Evolutionary conservation across 1,140 invertebrate species (phyloP), one percentile per base, ranked within the genome.

Genomic region (Bombus sylvicola): DNA sequence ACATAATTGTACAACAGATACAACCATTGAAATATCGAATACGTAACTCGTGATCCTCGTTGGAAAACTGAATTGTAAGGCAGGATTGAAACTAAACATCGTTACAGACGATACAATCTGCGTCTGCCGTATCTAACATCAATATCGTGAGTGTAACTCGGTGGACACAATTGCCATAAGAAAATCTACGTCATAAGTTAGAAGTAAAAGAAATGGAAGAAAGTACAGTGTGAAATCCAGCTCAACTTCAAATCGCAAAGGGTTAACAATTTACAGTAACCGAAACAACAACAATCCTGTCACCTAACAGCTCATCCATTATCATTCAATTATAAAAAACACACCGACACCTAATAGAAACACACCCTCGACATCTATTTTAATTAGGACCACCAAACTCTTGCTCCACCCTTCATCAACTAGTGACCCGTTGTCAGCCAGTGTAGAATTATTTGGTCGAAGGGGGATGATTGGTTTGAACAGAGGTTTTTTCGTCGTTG

Each of bases 331-430:
- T 47, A 37, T 12, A 74, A 66, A 41, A 75, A 15, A 43, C 25
- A 66, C 37, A 75, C 25, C 47, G 5, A 53, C 18, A 53, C 18
- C 18, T 66, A 75, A 75, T 82, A 59, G 25, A 39, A 31, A 34
- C 81, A 37, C 59, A 76, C 81, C 81, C 81, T 22, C 73, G n/a
- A 66, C 73, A 68, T 76, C 41, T 64, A 53, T 76, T 83, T 28
- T 83, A 83, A 83, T 83, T 83, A 76, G 73, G 15, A 68, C 5
- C 31, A 25, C 22, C 39, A 37, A 76, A 31, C 25, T 47, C 39
- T 25, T 43, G n/a, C 25, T 43, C 39, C 13, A 25, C 53, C 53
- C 69, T 31, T 64, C 53, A 12, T 73, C 69, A 18, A 31, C 59
- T 10, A 31, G 6, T 10, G 15, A 43, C 28, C n/a, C 25, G 53